A percentile compares a stretch with the other conserved stretches of the same genome.
Conservation (phyloP, 2,888 invertebrate genomes). For the Eristalinus sepulchralis region DNA sequence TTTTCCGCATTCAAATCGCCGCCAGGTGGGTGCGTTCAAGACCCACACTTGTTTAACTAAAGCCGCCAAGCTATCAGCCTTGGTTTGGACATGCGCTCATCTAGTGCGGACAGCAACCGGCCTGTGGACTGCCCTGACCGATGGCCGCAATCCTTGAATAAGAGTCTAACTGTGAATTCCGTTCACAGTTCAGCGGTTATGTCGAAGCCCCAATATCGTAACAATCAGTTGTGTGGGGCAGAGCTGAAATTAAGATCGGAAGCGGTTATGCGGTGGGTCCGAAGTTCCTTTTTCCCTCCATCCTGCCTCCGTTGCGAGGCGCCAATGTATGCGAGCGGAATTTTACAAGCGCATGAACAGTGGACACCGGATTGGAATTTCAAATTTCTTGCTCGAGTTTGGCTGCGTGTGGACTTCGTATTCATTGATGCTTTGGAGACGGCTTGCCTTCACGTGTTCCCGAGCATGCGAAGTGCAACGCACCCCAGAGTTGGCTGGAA, state of each 20-base stretch:
- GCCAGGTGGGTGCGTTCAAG: not conserved
- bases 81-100: not conserved
- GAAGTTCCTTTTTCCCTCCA: not conserved
- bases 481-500: not conserved
- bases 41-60: not conserved
- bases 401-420: not conserved
- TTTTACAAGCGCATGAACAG: not conserved
- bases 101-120: not conserved
- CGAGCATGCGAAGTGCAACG: not conserved
- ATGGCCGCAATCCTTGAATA: not conserved
- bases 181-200: not conserved
- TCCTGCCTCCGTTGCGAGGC: not conserved
- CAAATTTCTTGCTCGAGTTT: not conserved
- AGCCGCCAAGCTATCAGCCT: not conserved
- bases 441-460: not conserved
- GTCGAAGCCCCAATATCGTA: not conserved
- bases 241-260: not conserved
- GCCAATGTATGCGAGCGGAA: not conserved
- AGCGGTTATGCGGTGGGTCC: not conserved
- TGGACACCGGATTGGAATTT: slow-evolving; percentile 5
- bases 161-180: not conserved
- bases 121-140: not conserved
- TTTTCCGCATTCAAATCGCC: not conserved
- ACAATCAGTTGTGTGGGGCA: not conserved
- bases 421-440: not conserved